Evolutionary conservation across 2,888 invertebrate genomes (phyloP), one percentile per base, ranked within the genome.

Genomic region (Mongoloraphidia duomilia): DNA sequence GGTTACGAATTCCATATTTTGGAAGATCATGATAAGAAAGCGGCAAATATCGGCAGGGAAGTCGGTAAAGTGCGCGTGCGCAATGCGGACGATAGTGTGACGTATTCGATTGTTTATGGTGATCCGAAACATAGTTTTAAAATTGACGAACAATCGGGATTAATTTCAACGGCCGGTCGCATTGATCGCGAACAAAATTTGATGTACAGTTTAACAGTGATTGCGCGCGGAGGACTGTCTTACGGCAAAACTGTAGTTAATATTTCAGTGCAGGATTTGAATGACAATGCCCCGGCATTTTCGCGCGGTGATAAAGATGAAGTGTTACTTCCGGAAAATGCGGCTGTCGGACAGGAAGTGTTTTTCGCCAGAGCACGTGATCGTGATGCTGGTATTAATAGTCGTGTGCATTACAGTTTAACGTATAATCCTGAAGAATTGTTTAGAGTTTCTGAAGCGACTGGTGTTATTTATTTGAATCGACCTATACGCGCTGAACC

Each of bases 301-400:
- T 75, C 81, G 17, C 79, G 80, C 59, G 6, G 26, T 6, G 85
- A 84, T 54, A 82, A 80, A 59, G 87, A 89, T 61, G 84, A 86
- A 65, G 80, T 90, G 42, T 74, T 75, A 53, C 73, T 95, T 50
- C 76, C 81, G 12, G 94, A 94, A 71, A 90, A 93, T 64, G 84
- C 88, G 57, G 93, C 95, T 14, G 89, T 94, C 36, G 94, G 94
- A 1, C 90, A 92, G 66, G 91, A 94, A 68, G 83, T 95, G 35
- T 91, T 86, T 66, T 75, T 91, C 56, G 87, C 92, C 1, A 76
- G 85, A 60, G 95, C 94, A 1, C 74, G 79, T 49, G 95, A 96
- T 68, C 76, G 79, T 46, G 96, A 96, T 66, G 80, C 84, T 1
- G 93, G 91, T 8, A 79, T 82, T n/a, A 95, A 95, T 65, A 84